Base-by-base conservation (phyloP, 2,797 vertebrate species). In the Argyrosomus regius region DNA sequence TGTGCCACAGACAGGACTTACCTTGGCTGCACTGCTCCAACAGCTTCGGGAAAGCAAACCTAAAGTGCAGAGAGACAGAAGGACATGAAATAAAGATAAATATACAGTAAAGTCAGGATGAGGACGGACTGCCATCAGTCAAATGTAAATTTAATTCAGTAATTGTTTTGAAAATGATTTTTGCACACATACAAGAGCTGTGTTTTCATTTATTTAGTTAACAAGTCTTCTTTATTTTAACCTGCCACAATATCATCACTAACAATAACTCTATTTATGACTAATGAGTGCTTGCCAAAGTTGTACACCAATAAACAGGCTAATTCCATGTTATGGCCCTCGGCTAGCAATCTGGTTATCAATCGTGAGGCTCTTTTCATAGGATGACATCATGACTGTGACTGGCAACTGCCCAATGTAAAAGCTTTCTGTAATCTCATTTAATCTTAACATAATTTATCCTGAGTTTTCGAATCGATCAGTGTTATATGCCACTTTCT, bases 21-120 rank as follows among this genome's bases (percentile, higher is more conserved):
- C 98, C 98, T 95, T 98, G 97, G 22, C 97, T 97, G 88, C 97
- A 99, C 86, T 99, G 98, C 91, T 99, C 98, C 95, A 99, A 89
- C 83, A 98, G 96, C 87, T 99, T 99, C 17, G 98, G 98, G 60
- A 99, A 99, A 52, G 96, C 94, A 85, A 97, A 96, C 89, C 98
- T 99, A 14, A 45, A 75, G 77, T 17, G 41, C 78, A 35, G 61
- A 61, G 22, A 72, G 16, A 84, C 24, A 65, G 48, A 46, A 43
- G 1, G 39, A 56, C 1, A 28, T 1, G 0, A 59, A 20, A 13
- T 16, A 12, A 3, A 26, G 11, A 7, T 57, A 53, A 78, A 68
- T 70, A 45, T 6, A 58, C 13, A 69, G 28, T 41, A 28, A 10
- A 43, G 8, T 18, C 3, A 53, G 41, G 7, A 24, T 48, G 39